Percentiles rank a stretch among this genome's conserved stretches.
Conservation (phyloP, 2,113 vertebrate genomes). For the Fukomys damarensis region DNA sequence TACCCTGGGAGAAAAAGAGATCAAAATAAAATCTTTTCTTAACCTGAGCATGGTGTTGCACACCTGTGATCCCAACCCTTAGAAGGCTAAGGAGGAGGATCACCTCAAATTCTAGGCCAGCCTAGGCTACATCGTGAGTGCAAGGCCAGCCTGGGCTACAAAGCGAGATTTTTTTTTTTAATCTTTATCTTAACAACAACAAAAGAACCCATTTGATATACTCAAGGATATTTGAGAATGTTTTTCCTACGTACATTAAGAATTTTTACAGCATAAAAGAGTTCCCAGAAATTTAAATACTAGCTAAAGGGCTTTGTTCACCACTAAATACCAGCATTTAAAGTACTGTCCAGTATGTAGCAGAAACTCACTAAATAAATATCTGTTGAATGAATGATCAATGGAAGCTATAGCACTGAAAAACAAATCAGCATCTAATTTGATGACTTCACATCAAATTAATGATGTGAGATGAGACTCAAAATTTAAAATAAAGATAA, state of each 20-base stretch:
- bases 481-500: conserved; percentile 15
- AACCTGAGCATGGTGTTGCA: neutral
- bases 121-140: neutral
- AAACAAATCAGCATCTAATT: neutral
- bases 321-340: neutral
- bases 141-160: too few relatives aligned
- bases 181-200: neutral
- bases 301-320: neutral
- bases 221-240: neutral
- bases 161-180: too few relatives aligned
- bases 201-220: neutral
- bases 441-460: neutral
- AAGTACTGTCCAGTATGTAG: neutral
- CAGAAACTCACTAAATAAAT: neutral
- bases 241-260: neutral
- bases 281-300: conserved; percentile 11
- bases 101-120: neutral
- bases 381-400: neutral
- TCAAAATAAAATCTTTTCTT: conserved; percentile 15
- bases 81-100: neutral
- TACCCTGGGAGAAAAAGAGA: neutral
- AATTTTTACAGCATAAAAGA: neutral
- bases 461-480: neutral
- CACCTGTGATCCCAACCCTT: neutral
- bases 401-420: neutral